Conservation (phyloP, 2,888 invertebrate species). For the Cephus sareptanus region DNA sequence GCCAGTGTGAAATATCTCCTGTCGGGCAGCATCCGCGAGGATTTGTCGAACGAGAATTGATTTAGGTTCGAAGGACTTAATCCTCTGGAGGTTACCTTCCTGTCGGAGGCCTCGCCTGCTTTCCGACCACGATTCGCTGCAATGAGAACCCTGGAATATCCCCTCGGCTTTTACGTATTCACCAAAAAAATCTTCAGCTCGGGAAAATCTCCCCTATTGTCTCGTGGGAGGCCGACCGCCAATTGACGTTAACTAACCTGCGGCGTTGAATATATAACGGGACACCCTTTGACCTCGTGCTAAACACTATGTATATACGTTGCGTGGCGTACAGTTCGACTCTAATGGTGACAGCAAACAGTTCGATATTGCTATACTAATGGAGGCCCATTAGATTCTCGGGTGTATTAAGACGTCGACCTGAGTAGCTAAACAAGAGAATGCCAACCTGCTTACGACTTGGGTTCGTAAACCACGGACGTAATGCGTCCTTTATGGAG, state of each 20-base stretch:
- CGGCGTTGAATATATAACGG: background rate
- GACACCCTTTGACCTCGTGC: background rate
- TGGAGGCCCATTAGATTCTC: background rate
- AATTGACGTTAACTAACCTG: background rate
- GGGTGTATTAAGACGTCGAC: background rate
- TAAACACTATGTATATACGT: background rate
- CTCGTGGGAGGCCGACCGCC: background rate
- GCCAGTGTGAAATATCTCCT: constrained; percentile 56
- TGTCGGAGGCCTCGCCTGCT: constrained; percentile 29
- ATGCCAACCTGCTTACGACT: background rate
- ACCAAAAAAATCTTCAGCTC: background rate
- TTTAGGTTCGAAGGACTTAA: constrained; percentile 53
- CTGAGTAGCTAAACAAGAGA: background rate
- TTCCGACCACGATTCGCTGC: constrained; percentile 12
- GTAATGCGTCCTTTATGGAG: constrained; percentile 39
- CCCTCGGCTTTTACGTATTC: background rate
- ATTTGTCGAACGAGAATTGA: constrained; percentile 59
- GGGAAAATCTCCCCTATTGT: background rate
- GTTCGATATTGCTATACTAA: background rate
- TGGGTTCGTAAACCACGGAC: background rate
- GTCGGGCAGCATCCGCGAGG: constrained; percentile 46
- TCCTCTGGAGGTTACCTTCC: constrained; percentile 39
- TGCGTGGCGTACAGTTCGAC: background rate
- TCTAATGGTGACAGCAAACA: background rate
- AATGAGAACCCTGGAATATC: background rate